Base-by-base conservation (phyloP, 2,113 vertebrate genomes). In the Corythoichthys haematopterus region DNA sequence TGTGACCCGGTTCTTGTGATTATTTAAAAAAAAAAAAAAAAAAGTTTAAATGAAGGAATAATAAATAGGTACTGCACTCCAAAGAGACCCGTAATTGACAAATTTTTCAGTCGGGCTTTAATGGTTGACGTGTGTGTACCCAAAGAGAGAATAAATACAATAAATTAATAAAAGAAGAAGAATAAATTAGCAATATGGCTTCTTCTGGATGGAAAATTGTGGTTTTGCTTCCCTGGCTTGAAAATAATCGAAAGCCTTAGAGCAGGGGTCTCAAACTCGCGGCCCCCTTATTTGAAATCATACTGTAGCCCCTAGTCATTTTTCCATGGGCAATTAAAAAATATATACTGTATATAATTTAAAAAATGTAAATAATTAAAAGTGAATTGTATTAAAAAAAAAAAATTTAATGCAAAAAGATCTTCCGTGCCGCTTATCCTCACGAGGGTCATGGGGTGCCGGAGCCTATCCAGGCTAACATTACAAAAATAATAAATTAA, bases 121-220 rank as follows among this genome's bases (percentile, higher is more conserved):
- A 28, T 79, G 75, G 64, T 83, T 76, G 80, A 71, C 74, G 77
- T 83, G 59, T 83, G 83, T 87, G 87, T 89, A 89, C 86, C 88
- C 85, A 79, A 33, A 57, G 80, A 86, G 78, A 87, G 69, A 91
- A 90, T 90, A 90, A 90, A 90, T 90, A 88, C 86, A 91, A 91
- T 90, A 91, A 90, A 91, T 88, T 89, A 91, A 90, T 90, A 88
- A 89, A 90, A 89, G 9, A 43, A 88, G 67, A 75, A 77, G 69
- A 90, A 91, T 91, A 91, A 91, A 88, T 91, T 91, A 86, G 73
- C 84, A 84, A 88, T 90, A 91, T 91, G 90, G 90, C 89, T 91
- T 91, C 80, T 88, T 80, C 84, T 57, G 55, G 52, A 85, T 81
- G 70, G 56, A 58, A 73, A 52, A 16, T 35, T 66, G 57, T 33